Conservation (phyloP, 2,797 vertebrate genomes). For the Amblyopsis hoosieri region DNA sequence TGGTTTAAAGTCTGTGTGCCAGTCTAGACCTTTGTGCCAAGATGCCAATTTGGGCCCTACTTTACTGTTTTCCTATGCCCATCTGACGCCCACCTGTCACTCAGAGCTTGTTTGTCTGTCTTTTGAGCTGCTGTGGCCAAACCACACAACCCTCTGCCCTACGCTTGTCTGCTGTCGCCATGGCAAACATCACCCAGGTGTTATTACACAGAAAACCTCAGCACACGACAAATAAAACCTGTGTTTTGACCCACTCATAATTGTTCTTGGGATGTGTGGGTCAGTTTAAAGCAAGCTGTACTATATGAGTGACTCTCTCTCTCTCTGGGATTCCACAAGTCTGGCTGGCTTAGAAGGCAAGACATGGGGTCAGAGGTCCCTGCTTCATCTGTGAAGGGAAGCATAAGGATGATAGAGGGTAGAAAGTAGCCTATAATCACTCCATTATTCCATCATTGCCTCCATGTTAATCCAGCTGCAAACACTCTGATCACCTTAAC, state of each 20-base stretch:
- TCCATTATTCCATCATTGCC: too few relatives aligned
- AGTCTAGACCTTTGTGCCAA: conserved; percentile 45
- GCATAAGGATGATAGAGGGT: neutral
- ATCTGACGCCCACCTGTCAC: conserved; percentile 58
- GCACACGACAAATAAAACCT: conserved; percentile 47
- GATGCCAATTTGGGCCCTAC: conserved; percentile 52
- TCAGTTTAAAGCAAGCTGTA: conserved; percentile 23
- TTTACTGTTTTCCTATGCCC: conserved; percentile 40
- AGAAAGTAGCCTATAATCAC: neutral
- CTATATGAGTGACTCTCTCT: conserved; percentile 35
- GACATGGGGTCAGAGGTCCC: conserved; percentile 45
- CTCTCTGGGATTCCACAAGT: conserved; percentile 42
- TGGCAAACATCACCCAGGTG: conserved; percentile 51
- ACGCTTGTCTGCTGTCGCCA: conserved; percentile 53
- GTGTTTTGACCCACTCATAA: conserved; percentile 58
- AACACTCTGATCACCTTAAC: too few relatives aligned
- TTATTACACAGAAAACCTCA: conserved; percentile 58
- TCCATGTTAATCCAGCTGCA: too few relatives aligned
- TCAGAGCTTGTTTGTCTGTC: conserved; percentile 61
- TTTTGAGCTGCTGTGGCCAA: conserved; percentile 40
- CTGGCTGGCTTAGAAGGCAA: conserved; percentile 39
- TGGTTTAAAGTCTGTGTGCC: conserved; percentile 35
- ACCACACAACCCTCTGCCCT: conserved; percentile 64
- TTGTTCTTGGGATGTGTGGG: conserved; percentile 45
- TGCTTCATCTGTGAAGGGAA: conserved; percentile 38